Percentiles rank a stretch among this genome's conserved stretches.
These are phyloP conservation scores for Globodera rostochiensis DNA, from an alignment of 1,140 invertebrate genomes.

Conservation along the genomic window DNA sequence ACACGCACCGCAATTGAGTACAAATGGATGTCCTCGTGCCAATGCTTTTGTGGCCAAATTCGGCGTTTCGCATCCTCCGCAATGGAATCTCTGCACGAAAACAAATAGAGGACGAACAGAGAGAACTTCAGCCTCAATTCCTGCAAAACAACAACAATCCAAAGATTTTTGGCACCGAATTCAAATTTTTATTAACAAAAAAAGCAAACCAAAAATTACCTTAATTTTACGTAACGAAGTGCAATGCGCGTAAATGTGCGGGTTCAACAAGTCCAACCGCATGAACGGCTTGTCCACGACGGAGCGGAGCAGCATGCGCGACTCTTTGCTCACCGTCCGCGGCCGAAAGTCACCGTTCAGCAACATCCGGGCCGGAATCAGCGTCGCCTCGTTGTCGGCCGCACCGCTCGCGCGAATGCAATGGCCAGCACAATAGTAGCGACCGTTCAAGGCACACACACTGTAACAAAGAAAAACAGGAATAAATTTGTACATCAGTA, in stretches of 20 bases:
- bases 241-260: conserved; percentile 66
- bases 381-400: conserved; percentile 28
- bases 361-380: conserved; percentile 49
- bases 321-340: conserved; percentile 60
- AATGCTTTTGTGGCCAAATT: conserved; percentile 67
- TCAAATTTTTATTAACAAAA: background rate
- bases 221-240: conserved; percentile 63
- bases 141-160: conserved; percentile 40
- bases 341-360: conserved; percentile 47
- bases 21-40: conserved; percentile 66
- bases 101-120: conserved; percentile 66
- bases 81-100: conserved; percentile 67
- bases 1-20: conserved; percentile 67
- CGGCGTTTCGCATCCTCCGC: conserved; percentile 66
- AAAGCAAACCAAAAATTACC: conserved; percentile 45
- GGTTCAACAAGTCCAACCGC: conserved; percentile 65
- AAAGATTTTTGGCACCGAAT: background rate
- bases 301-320: conserved; percentile 63
- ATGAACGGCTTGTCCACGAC: conserved; percentile 66
- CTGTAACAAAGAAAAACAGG: conserved; percentile 29
- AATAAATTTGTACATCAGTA: conserved; percentile 26
- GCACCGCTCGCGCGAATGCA: conserved; percentile 29
- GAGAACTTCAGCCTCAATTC: conserved; percentile 64
- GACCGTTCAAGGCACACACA: conserved; percentile 41
- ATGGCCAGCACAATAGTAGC: conserved; percentile 47